A percentile compares a stretch with the other conserved stretches of the same genome.
Evolutionary conservation across 2,888 invertebrate species (phyloP).

Genomic region (Phasia obesa): DNA sequence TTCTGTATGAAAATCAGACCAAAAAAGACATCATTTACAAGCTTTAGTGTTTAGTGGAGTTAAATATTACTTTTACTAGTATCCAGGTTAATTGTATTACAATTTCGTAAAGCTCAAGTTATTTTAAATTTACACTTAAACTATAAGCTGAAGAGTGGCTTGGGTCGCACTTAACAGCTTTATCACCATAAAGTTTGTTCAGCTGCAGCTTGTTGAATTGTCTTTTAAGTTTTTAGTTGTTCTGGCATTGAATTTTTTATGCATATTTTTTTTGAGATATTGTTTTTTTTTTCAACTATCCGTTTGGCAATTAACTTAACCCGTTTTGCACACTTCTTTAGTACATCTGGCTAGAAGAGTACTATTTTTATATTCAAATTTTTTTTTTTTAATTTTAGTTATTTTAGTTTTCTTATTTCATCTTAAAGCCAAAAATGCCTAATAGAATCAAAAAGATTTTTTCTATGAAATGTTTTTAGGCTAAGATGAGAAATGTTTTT

Average conservation of each 20-base stretch:
- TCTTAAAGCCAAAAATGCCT: too few relatives aligned
- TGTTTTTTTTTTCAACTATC: constrained; percentile 53
- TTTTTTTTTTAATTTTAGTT: too few relatives aligned
- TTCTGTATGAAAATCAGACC: too few relatives aligned
- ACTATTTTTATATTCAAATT: too few relatives aligned
- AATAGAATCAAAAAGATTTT: too few relatives aligned
- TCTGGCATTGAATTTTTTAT: constrained; percentile 29
- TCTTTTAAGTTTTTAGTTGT: constrained; percentile 29
- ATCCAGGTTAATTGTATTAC: constrained; percentile 70
- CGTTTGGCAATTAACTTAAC: constrained; percentile 71
- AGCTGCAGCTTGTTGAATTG: constrained; percentile 62
- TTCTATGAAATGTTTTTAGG: too few relatives aligned
- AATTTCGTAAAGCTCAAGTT: constrained; percentile 63
- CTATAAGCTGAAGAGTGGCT: constrained; percentile 50
- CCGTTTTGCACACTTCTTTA: constrained; percentile 70
- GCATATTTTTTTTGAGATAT: constrained; percentile 9
- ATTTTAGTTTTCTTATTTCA: too few relatives aligned
- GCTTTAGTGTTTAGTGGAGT: constrained; percentile 24
- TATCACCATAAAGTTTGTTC: constrained; percentile 64
- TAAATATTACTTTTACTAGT: constrained; percentile 49
- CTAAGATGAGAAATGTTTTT: too few relatives aligned
- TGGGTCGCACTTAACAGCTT: constrained; percentile 60
- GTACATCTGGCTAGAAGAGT: constrained; percentile 15
- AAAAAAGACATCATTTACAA: too few relatives aligned
- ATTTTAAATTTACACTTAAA: constrained; percentile 48